phyloP scores from a whole-genome alignment of 2,888 invertebrate species.

The Dioctria rufipes region DNA sequence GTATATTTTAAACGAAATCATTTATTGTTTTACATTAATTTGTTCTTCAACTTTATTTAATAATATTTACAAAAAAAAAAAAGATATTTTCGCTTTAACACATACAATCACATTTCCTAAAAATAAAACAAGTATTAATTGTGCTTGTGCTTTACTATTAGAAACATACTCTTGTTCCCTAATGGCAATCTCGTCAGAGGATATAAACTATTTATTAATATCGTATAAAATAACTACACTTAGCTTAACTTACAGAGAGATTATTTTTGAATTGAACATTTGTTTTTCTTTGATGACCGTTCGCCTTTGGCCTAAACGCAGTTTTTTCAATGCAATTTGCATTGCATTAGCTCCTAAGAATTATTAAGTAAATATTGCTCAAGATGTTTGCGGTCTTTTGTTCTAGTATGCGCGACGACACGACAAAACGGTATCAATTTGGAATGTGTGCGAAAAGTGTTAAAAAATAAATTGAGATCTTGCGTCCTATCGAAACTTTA shows the following conservation, averaged over 20 bases:
- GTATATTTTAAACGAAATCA: background rate
- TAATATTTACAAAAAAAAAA: constrained; percentile 41
- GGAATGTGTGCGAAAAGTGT: background rate
- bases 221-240: background rate
- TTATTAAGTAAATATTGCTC: background rate
- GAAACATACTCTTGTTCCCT: constrained; percentile 42
- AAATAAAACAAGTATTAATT: constrained; percentile 34
- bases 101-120: constrained; percentile 49
- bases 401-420: background rate
- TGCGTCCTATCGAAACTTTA: background rate
- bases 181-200: constrained; percentile 39
- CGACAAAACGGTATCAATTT: background rate
- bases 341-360: background rate
- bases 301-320: too few species aligned
- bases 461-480: constrained; percentile 43
- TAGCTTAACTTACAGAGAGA: background rate
- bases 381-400: background rate
- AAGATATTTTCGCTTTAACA: constrained; percentile 33
- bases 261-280: background rate
- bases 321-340: too few species aligned
- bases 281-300: too few species aligned
- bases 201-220: constrained; percentile 7
- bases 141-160: constrained; percentile 21
- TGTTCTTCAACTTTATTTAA: too few species aligned
- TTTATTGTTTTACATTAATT: constrained; percentile 26